Conservation (phyloP, 1,140 invertebrate species). For the Drosophila hydei region DNA sequence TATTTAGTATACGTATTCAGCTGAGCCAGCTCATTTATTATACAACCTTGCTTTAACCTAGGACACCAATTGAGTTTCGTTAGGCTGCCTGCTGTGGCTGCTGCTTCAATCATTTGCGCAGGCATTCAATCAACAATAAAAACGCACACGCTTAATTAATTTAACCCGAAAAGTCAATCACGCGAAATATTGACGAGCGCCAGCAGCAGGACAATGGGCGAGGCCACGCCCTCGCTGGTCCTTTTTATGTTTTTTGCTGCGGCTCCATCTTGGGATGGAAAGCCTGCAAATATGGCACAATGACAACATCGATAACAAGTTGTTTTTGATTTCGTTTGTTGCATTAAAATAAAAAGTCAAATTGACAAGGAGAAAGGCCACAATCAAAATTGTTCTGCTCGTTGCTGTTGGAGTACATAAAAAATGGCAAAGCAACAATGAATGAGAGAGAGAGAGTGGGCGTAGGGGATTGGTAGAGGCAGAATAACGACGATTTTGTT, state of each 20-base stretch:
- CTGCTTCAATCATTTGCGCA: conserved; percentile 19
- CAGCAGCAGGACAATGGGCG: conserved; percentile 23
- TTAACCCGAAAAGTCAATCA: conserved; percentile 78
- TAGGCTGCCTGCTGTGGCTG: too few relatives aligned
- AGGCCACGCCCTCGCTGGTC: not conserved
- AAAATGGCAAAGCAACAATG: conserved; percentile 9
- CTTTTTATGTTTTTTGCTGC: conserved; percentile 9
- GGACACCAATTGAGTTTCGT: too few relatives aligned
- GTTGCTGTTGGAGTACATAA: conserved; percentile 34
- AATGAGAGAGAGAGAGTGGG: not conserved
- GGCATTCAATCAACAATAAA: conserved; percentile 77
- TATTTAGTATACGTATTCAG: too few relatives aligned
- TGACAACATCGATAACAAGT: conserved; percentile 76
- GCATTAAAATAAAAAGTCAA: conserved; percentile 72
- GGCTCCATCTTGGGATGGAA: not conserved
- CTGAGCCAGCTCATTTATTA: too few relatives aligned
- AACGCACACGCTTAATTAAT: conserved; percentile 81
- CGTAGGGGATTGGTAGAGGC: not conserved
- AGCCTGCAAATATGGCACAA: conserved; percentile 55
- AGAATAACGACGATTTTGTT: conserved; percentile 29
- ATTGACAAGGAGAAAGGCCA: conserved; percentile 57
- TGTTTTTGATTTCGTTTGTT: conserved; percentile 70
- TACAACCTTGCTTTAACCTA: too few relatives aligned
- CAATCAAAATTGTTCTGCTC: conserved; percentile 53
- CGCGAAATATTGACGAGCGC: conserved; percentile 65